Evolutionary conservation across 2,888 invertebrate species (phyloP).

Genomic region (Odontocerum albicorne): DNA sequence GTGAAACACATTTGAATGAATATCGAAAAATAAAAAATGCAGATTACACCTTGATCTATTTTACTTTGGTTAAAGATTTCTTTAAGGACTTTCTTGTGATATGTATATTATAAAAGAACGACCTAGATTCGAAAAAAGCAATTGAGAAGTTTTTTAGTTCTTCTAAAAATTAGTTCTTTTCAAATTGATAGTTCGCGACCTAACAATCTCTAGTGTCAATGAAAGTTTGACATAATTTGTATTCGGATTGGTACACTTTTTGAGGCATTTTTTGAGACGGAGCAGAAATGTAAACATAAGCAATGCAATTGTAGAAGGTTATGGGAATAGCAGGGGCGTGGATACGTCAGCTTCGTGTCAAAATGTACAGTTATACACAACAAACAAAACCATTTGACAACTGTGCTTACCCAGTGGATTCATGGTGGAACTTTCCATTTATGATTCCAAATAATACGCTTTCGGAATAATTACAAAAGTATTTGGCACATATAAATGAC

Average conservation of each 20-base stretch:
- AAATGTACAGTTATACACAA: conserved; percentile 32
- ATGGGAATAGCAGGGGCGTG: conserved; percentile 28
- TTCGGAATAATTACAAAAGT: conserved; percentile 4
- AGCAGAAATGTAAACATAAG: neutral
- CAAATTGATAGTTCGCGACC: neutral
- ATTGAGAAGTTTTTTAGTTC: no score
- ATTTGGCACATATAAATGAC: conserved; percentile 30
- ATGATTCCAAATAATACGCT: conserved; percentile 8
- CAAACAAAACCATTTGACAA: conserved; percentile 33
- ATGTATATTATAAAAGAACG: no score
- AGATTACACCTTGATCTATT: no score
- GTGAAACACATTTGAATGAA: no score
- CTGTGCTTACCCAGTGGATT: conserved; percentile 29
- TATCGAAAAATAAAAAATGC: no score
- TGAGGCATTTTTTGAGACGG: neutral
- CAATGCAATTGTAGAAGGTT: conserved; percentile 22
- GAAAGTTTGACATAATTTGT: conserved; percentile 14
- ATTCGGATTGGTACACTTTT: neutral
- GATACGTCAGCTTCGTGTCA: conserved; percentile 30
- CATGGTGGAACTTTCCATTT: conserved; percentile 25
- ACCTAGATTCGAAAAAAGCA: no score
- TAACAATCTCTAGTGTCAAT: neutral
- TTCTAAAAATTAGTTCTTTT: no score
- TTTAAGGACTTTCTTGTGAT: no score
- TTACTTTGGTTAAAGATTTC: no score